These are phyloP conservation scores for Polyodon spathula DNA, from an alignment of 2,113 vertebrate genomes.

Conservation along the genomic window DNA sequence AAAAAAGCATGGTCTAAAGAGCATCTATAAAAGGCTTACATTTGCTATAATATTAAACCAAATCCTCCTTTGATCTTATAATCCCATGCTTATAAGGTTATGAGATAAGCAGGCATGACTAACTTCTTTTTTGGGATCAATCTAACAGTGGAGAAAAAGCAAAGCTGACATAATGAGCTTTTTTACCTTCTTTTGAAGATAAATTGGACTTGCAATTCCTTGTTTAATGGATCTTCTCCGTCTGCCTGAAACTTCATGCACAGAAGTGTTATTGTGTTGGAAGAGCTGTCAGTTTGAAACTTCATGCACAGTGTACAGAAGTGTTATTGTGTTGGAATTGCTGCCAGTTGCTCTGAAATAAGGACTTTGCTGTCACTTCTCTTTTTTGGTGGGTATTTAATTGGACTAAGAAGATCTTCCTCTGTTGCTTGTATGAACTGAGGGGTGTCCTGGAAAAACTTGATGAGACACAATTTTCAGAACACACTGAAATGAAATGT, in stretches of 20 bases:
- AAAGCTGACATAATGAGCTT: constrained; percentile 70
- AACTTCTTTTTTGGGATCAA: constrained; percentile 77
- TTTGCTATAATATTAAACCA: constrained; percentile 80
- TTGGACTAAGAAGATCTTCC: too few species aligned
- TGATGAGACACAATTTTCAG: too few species aligned
- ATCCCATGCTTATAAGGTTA: constrained; percentile 93
- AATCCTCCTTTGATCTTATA: constrained; percentile 96
- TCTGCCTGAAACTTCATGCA: constrained; percentile 23
- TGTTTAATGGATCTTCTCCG: constrained; percentile 57
- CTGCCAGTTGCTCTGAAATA: neutral
- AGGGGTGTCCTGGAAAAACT: too few species aligned
- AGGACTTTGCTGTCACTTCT: too few species aligned
- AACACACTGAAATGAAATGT: too few species aligned
- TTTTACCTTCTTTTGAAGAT: constrained; percentile 66
- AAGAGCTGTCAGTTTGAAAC: too few species aligned
- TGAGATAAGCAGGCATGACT: constrained; percentile 87
- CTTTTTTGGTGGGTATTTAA: too few species aligned
- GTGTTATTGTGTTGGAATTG: too few species aligned
- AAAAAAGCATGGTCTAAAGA: constrained; percentile 49
- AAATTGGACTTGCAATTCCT: constrained; percentile 62
- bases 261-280: too few species aligned
- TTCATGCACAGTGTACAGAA: too few species aligned
- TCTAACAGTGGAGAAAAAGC: constrained; percentile 75
- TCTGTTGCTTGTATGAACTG: too few species aligned
- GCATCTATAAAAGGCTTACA: constrained; percentile 70